Evolutionary conservation across 2,888 invertebrate genomes (phyloP).

Genomic region (Cryptus armator): DNA sequence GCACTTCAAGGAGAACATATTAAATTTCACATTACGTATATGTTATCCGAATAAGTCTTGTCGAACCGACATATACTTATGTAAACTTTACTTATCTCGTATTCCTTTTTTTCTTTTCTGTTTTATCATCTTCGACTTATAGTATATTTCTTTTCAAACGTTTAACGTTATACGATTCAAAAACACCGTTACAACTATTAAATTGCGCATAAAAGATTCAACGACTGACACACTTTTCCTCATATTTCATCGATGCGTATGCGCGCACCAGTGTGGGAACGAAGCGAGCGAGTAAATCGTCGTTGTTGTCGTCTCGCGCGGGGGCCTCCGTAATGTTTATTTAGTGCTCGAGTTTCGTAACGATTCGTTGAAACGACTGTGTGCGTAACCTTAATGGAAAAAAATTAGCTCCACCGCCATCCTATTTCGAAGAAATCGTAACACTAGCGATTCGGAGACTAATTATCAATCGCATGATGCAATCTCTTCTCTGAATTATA

Average conservation of each 20-base stretch:
- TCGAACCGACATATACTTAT: background rate
- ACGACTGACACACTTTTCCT: constrained; percentile 55
- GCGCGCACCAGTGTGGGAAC: constrained; percentile 35
- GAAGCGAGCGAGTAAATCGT: constrained; percentile 36
- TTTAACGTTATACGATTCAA: background rate
- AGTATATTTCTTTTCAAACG: background rate
- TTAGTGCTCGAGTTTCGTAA: constrained; percentile 66
- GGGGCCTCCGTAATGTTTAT: constrained; percentile 59
- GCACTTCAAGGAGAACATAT: background rate
- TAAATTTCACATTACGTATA: background rate
- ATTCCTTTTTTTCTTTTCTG: background rate
- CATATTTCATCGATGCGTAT: constrained; percentile 55
- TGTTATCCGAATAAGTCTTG: background rate
- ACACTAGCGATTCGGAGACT: no score
- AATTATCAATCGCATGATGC: no score
- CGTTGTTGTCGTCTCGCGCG: constrained; percentile 40
- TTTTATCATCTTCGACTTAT: background rate
- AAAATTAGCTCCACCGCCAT: background rate
- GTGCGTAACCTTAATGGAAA: constrained; percentile 46
- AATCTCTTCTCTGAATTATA: no score
- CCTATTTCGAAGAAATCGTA: background rate
- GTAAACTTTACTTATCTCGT: background rate
- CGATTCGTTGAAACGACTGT: constrained; percentile 47
- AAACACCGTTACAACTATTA: constrained; percentile 1
- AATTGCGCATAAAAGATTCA: constrained; percentile 9